Evolutionary conservation across 2,113 vertebrate species (phyloP), one percentile per base, ranked within the genome.

Genomic region (Calonectris borealis): DNA sequence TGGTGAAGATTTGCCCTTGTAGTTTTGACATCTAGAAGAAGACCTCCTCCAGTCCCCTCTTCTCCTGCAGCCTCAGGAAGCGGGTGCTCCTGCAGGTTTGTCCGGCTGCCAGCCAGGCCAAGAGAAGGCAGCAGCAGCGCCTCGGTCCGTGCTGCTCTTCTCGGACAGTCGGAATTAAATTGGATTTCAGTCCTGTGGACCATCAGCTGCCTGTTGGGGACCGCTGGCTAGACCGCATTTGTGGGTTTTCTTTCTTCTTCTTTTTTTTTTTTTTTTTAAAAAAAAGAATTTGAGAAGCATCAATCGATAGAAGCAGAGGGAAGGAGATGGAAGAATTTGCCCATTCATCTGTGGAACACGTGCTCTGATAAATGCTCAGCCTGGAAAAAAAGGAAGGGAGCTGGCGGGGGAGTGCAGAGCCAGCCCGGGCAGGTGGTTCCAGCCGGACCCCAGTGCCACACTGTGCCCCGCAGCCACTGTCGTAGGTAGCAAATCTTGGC

Each of bases 371-470:
- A 27, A 49, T 19, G 38, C 34, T 61, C 52, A 16, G 24, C 13
- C 38, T 62, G 64, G 66, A 40, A n/a, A 40, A 68, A 48, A 46
- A 17, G 42, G 13, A 58, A 55, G 17, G 27, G 55, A 83, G 34
- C 44, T 4, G n/a, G 49, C 12, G 22, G 13, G 13, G 3, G 3
- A 13, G 4, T 84, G 66, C n/a, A 29, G 49, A 72, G 32, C 36
- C 51, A 57, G 32, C n/a, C 2, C 1, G 51, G 49, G 7, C 0
- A 3, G 26, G 32, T 17, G 38, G 5, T 70, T 87, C 78, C 46
- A 54, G 32, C 9, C 13, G 0, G 31, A 57, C 71, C 36, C 54
- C 36, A 77, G 40, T 2, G 2, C 38, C 2, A 0, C 20, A 14
- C 31, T 1, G 10, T 73, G 78, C 38, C 36, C 60, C 7, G 4